Evolutionary conservation across 2,113 vertebrate species (phyloP), one percentile per base, ranked within the genome.

Genomic region (Micronycteris hirsuta): DNA sequence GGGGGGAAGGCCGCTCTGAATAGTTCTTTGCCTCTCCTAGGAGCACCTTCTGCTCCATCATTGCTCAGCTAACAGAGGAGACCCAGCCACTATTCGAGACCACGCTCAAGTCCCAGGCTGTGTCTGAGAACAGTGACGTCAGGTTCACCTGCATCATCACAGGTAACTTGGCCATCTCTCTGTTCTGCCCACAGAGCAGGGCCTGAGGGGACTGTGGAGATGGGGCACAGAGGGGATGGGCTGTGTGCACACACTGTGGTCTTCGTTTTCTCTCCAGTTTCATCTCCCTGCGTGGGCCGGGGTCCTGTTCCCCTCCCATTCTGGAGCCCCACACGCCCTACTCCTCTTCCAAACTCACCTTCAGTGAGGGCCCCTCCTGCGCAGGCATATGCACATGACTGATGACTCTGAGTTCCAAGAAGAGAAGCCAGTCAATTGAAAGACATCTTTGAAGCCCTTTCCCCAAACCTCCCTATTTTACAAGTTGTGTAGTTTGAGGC

Each of bases 51-150:
- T 99, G 99, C 98, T 99, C 98, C 78, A 99, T 99, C 97, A 99
- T 99, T 98, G 99, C 99, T 96, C 99, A 99, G 97, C 98, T 99
- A 97, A 99, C 99, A 4, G 99, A 99, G 81, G 99, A 99, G 97
- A 99, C 99, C 74, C 99, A 99, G 97, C 99, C 99, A 0, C 98
- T 99, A 17, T 99, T 99, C 96, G 99, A 99, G 97, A 99, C 98
- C 95, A 99, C 99, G 7, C 98, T 99, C 97, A 99, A 99, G 98
- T 99, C 99, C 89, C 99, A 99, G 87, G 99, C 99, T 65, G 99
- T 99, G 93, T 99, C 99, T 13, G 99, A 99, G 97, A 98, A 99
- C 95, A 99, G 99, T 94, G 99, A 99, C 77, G 99, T 99, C 97
- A 99, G 99, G 98, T 99, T 99, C 98, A 98, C 98, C 89, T 99